Evolutionary conservation across 1,140 invertebrate genomes (phyloP), one percentile per base, ranked within the genome.

Genomic region (Pseudachorutes palmiensis): DNA sequence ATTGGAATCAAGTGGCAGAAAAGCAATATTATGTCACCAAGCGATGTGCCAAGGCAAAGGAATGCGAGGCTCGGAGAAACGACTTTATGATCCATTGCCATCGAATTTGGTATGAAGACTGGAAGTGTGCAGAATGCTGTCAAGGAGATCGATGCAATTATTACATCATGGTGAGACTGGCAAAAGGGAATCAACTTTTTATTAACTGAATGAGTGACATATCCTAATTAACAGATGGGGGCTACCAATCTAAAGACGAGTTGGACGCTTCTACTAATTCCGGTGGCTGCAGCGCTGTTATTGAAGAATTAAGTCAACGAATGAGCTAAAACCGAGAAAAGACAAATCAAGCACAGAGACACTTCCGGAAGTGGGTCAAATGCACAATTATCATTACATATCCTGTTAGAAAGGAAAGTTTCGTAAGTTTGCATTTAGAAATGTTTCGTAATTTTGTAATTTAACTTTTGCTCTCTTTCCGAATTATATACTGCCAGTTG

Each of bases 71-170:
- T 66, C 84, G 83, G 65, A 82, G 88, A 71, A 81, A 81, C 62
- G 79, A 80, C 26, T 86, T 86, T 70, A 90, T 91, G 84, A 80
- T 82, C 16, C 82, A 85, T 69, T 98, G 95, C 77, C 92, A 92
- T 24, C 86, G 95, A 76, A 92, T 98, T 75, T 97, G 93, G 92
- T 99, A 97, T 75, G 87, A 94, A 76, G 95, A 98, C 80, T 98
- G 95, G 96, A 86, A 88, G 69, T 98, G 95, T 82, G 89, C 90
- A 0, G 94, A 98, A 78, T 99, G 95, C 79, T 99, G 95, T 78
- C 87, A 89, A 75, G 96, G 95, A 51, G 95, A 98, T 79, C 82
- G 92, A 66, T 99, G 95, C 78, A 98, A 98, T 78, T 98, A 94
- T 78, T 98, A 89, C 78, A 87, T 96, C 29, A 93, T 97, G 76